These are phyloP conservation scores for Drosophila funebris DNA, from an alignment of 1,140 invertebrate species.

Conservation along the genomic window DNA sequence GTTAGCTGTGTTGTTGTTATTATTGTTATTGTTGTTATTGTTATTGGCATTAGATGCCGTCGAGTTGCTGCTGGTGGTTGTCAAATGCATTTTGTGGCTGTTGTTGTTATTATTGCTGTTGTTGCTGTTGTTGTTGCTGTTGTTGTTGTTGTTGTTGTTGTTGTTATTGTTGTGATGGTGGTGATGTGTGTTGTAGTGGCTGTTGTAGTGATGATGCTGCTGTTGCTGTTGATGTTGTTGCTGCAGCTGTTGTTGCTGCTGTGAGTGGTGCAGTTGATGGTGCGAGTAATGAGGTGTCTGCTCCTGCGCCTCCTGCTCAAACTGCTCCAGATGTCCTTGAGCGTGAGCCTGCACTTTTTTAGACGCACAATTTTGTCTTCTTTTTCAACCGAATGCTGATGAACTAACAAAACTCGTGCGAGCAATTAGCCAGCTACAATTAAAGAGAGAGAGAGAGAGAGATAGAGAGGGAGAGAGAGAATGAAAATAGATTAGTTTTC, in stretches of 20 bases:
- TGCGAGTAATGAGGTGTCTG: slow-evolving; percentile 28
- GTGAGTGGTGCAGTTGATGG: slow-evolving; percentile 28
- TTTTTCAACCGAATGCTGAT: slow-evolving; percentile 27
- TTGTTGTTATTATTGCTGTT: slow-evolving; percentile 40
- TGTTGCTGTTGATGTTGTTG: slow-evolving; percentile 21
- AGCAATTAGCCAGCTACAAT: slow-evolving; percentile 6
- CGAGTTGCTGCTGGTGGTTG: slow-evolving; percentile 63
- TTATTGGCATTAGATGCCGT: slow-evolving; percentile 72
- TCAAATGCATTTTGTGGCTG: slow-evolving; percentile 73
- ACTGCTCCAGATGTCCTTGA: slow-evolving; percentile 75
- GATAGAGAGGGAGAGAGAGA: not conserved
- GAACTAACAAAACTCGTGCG: slow-evolving; percentile 12
- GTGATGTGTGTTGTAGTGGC: slow-evolving; percentile 27
- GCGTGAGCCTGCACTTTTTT: slow-evolving; percentile 77
- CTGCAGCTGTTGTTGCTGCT: slow-evolving; percentile 21
- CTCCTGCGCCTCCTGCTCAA: slow-evolving; percentile 53
- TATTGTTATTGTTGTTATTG: slow-evolving; percentile 55
- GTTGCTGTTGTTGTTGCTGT: slow-evolving; percentile 21
- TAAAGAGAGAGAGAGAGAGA: not conserved
- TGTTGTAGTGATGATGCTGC: slow-evolving; percentile 9
- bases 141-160: slow-evolving; percentile 21
- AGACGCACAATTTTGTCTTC: slow-evolving; percentile 74
- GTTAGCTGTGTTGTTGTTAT: slow-evolving; percentile 47
- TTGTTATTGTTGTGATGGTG: slow-evolving; percentile 11
- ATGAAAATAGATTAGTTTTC: not conserved